A percentile compares a stretch with the other conserved stretches of the same genome.
phyloP scores from a whole-genome alignment of 1,140 invertebrate genomes.

The Agraylea sexmaculata region DNA sequence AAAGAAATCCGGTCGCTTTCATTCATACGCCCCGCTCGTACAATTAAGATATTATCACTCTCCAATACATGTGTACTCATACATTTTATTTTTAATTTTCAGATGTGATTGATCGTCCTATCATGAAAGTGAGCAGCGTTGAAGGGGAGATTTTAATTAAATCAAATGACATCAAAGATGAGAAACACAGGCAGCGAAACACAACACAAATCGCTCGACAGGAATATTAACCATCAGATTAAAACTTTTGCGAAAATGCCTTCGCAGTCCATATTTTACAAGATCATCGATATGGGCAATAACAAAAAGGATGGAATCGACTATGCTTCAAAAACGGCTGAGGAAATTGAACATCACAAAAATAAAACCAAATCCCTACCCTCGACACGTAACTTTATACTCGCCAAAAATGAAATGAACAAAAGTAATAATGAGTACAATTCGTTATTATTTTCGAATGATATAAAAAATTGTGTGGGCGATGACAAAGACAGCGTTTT shows the following conservation, averaged over 20 bases:
- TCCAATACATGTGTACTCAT: too few relatives aligned
- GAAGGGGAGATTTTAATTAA: too few relatives aligned
- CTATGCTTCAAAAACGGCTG: neutral
- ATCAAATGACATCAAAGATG: too few relatives aligned
- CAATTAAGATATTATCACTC: too few relatives aligned
- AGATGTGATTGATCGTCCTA: too few relatives aligned
- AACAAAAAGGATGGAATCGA: conserved; percentile 10
- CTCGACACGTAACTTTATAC: neutral
- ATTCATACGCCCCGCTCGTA: too few relatives aligned
- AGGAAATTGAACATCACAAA: conserved; percentile 5
- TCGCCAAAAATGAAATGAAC: neutral
- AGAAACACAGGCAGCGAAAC: conserved; percentile 16
- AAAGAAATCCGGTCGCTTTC: too few relatives aligned
- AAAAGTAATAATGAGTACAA: conserved; percentile 10
- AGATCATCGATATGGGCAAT: conserved; percentile 10
- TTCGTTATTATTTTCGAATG: conserved; percentile 10
- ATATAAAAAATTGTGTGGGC: too few relatives aligned
- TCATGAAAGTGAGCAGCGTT: too few relatives aligned
- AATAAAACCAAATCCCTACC: conserved; percentile 2
- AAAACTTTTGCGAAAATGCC: conserved; percentile 15
- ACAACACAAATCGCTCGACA: conserved; percentile 13
- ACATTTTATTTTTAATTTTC: too few relatives aligned
- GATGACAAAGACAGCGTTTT: too few relatives aligned
- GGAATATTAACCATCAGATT: conserved; percentile 16
- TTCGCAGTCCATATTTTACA: conserved; percentile 13